Evolutionary conservation across 2,888 invertebrate genomes (phyloP), one percentile per base, ranked within the genome.

Genomic region (Drosophila paranaensis): DNA sequence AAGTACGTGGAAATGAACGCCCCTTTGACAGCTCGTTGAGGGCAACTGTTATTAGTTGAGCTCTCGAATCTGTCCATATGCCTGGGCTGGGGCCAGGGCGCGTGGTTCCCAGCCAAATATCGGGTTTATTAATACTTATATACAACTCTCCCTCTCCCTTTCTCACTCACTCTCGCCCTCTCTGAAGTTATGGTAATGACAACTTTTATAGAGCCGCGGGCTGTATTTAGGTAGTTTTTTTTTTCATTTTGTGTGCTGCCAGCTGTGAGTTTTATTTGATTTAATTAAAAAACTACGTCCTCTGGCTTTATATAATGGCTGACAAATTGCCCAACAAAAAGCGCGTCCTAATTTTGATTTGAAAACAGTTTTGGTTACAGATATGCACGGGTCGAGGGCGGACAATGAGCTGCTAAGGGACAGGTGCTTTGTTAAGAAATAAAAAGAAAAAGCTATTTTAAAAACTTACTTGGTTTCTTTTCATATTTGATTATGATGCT

Each of bases 191-290:
- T 70, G 69, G 43, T 84, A 89, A 89, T 89, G 72, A 82, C 73
- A 80, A 73, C 73, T 77, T 65, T 71, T 20, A 55, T 43, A 67
- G 14, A 51, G 60, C 87, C 60, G 20, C 58, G 43, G 77, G 68
- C 71, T 37, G 64, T 72, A 81, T 81, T 84, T 79, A 61, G 46
- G 35, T 27, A 48, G 54, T 30, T 39, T 30, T 20, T 39, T 30
- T 20, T 20, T 48, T 33, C 48, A 51, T 77, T 70, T 65, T 61
- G 60, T 30, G 27, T 65, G 61, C 71, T 20, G 81, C 90, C 87
- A 87, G 90, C 87, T 87, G 87, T 79, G 87, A 86, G 71, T 87
- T 87, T 87, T 88, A 87, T 87, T 87, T 81, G 81, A 86, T 89
- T 89, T 88, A 82, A 85, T 86, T 89, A 83, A 85, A 84, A 57